Evolutionary conservation across 1,140 invertebrate genomes (phyloP).

Genomic region (Scaptomyza graminum): DNA sequence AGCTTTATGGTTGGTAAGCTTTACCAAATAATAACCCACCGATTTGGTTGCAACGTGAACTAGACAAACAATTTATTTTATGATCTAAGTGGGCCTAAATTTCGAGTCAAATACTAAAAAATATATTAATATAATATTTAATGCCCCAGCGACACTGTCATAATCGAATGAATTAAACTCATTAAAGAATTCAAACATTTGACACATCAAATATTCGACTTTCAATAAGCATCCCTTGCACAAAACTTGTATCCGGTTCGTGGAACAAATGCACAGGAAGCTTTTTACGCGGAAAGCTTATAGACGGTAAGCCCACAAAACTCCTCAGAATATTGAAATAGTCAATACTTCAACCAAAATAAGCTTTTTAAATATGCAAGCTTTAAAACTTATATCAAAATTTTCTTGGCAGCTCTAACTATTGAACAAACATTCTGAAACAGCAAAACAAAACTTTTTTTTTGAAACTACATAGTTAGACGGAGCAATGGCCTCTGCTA

Average conservation of each 20-base stretch:
- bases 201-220: neutral
- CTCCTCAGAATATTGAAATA: neutral
- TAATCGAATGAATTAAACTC: too few species aligned
- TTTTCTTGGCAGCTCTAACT: neutral
- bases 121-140: too few species aligned
- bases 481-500: constrained; percentile 1
- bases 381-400: constrained; percentile 3
- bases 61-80: too few species aligned
- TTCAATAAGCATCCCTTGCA: neutral
- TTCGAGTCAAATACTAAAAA: too few species aligned
- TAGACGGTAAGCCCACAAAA: neutral
- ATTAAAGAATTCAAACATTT: neutral
- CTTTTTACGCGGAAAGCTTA: neutral
- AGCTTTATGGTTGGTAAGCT: too few species aligned
- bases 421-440: constrained; percentile 44
- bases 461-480: neutral
- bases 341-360: neutral
- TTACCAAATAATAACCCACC: too few species aligned
- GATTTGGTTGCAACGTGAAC: too few species aligned
- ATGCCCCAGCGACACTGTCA: too few species aligned
- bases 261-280: neutral
- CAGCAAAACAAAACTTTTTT: neutral
- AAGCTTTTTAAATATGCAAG: constrained; percentile 1
- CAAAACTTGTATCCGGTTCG: neutral
- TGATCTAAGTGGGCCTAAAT: too few species aligned